A percentile compares a stretch with the other conserved stretches of the same genome.
Evolutionary conservation across 2,113 vertebrate genomes (phyloP).

Genomic region (Sterna hirundo): DNA sequence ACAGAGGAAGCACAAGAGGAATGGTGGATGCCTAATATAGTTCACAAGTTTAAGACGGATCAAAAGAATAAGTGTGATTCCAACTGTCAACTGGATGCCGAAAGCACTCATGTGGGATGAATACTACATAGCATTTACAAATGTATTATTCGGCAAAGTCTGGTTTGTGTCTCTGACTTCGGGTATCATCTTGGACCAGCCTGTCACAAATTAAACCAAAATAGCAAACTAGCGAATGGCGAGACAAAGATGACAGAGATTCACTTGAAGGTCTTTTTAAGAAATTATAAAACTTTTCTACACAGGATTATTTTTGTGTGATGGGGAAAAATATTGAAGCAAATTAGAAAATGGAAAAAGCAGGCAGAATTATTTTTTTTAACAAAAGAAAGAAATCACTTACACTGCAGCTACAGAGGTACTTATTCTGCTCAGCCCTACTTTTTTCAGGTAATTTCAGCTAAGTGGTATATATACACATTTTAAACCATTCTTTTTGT

Average conservation of each 20-base stretch:
- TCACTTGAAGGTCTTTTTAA: not conserved
- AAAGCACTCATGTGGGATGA: not conserved
- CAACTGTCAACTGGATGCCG: not conserved
- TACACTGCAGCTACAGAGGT: not conserved
- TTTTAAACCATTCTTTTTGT: not conserved
- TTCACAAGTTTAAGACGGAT: conserved; percentile 18
- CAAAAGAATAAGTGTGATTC: not conserved
- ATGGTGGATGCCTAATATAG: not conserved
- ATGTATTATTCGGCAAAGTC: not conserved
- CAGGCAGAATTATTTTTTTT: not conserved
- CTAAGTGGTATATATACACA: not conserved
- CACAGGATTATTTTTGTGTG: not conserved
- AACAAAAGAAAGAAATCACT: not conserved
- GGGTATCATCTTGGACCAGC: not conserved
- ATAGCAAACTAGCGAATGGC: not conserved
- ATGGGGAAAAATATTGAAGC: not conserved
- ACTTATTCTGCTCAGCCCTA: not conserved
- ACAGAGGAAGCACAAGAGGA: not conserved
- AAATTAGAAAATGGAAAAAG: not conserved
- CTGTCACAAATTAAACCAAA: not conserved
- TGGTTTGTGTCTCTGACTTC: not conserved
- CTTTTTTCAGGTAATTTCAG: not conserved
- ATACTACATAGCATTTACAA: not conserved
- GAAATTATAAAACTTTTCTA: not conserved
- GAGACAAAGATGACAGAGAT: not conserved